phyloP scores from a whole-genome alignment of 2,797 vertebrate species.

The Pangasius djambal region DNA sequence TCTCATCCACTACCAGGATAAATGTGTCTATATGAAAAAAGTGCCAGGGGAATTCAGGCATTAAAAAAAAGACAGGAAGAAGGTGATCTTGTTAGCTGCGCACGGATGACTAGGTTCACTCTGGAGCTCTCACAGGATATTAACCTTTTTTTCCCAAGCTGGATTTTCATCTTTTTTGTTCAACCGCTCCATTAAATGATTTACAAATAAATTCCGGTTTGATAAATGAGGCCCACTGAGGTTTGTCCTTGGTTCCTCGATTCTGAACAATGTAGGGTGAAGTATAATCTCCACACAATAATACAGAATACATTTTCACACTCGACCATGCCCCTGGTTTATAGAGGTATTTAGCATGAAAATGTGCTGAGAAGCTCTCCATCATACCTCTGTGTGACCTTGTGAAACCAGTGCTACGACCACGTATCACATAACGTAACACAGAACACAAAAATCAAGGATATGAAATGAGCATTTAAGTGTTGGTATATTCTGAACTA shows the following conservation, averaged over 20 bases:
- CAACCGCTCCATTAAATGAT: not conserved
- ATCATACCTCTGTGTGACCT: not conserved
- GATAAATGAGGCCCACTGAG: slow-evolving; percentile 7
- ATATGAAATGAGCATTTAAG: not conserved
- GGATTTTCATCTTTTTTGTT: not conserved
- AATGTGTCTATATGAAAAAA: not conserved
- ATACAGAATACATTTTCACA: not conserved
- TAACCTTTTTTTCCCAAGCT: not conserved
- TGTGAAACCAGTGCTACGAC: not conserved
- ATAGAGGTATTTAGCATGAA: slow-evolving; percentile 11
- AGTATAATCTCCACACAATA: not conserved
- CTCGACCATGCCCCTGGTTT: not conserved
- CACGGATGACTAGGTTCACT: not conserved
- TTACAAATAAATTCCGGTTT: not conserved
- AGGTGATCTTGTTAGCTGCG: slow-evolving; percentile 3
- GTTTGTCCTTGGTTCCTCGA: not conserved
- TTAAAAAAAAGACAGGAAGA: slow-evolving; percentile 41
- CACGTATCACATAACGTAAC: not conserved
- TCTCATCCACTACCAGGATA: not conserved
- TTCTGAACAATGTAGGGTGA: not conserved
- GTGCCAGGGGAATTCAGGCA: slow-evolving; percentile 24
- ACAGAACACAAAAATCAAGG: not conserved
- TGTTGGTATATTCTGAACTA: not conserved
- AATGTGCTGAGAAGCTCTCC: slow-evolving; percentile 4
- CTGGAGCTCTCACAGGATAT: not conserved